Evolutionary conservation across 2,113 vertebrate genomes (phyloP).

Genomic region (Agelaius phoeniceus): DNA sequence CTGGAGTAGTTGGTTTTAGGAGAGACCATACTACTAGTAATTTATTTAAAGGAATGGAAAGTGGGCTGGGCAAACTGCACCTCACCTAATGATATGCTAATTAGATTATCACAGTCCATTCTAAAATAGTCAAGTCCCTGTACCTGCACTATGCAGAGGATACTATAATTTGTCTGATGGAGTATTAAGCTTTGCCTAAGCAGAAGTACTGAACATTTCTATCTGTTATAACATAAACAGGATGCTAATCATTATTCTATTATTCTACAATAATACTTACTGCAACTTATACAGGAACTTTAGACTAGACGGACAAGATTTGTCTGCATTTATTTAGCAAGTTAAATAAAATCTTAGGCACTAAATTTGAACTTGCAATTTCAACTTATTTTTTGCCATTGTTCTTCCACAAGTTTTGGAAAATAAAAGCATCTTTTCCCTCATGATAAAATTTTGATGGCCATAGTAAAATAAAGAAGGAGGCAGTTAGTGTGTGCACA

Average conservation of each 20-base stretch:
- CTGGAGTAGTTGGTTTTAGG: not conserved
- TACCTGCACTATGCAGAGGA: not conserved
- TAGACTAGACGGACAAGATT: not conserved
- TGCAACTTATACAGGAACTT: not conserved
- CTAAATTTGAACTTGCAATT: not conserved
- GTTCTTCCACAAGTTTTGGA: not conserved
- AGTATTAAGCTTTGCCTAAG: not conserved
- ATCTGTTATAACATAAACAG: not conserved
- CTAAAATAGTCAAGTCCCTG: not conserved
- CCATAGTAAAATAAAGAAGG: not conserved
- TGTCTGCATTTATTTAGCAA: not conserved
- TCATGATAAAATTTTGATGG: not conserved
- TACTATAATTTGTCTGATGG: not conserved
- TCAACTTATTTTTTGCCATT: not conserved
- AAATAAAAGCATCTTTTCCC: not conserved
- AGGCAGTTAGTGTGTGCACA: too few relatives aligned
- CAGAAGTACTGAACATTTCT: not conserved
- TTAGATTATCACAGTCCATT: not conserved
- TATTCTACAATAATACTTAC: not conserved
- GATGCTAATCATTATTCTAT: not conserved
- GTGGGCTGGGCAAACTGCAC: not conserved
- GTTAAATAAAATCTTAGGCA: not conserved
- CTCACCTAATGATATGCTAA: not conserved
- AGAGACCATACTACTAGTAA: rapidly evolving
- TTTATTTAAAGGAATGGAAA: not conserved